Percentiles rank a stretch among this genome's conserved stretches.
phyloP scores from a whole-genome alignment of 1,140 invertebrate genomes.

The Trichomalopsis sarcophagae region DNA sequence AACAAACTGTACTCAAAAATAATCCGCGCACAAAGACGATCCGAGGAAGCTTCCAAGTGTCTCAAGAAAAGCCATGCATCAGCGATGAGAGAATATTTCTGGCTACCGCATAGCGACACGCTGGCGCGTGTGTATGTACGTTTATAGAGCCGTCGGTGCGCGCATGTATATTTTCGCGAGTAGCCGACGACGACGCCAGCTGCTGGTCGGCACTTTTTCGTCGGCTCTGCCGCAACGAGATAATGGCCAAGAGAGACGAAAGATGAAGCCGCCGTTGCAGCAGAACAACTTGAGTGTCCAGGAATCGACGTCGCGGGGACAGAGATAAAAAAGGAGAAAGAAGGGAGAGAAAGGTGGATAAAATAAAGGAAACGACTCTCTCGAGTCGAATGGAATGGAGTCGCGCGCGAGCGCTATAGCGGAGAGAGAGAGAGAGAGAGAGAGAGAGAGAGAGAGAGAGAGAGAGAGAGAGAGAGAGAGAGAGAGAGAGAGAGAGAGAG shows the following conservation, averaged over 20 bases:
- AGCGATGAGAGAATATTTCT: constrained; percentile 25
- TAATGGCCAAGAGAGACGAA: not conserved
- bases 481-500: too few relatives aligned
- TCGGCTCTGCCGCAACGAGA: not conserved
- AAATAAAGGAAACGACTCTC: constrained; percentile 29
- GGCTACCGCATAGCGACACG: not conserved
- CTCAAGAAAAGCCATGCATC: constrained; percentile 15
- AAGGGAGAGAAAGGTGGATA: constrained; percentile 3
- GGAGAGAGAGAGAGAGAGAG: too few relatives aligned
- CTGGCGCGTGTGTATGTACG: not conserved
- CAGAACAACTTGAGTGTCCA: not conserved
- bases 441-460: too few relatives aligned
- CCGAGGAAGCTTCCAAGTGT: not conserved
- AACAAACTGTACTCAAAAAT: not conserved
- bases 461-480: not conserved
- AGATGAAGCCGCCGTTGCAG: not conserved
- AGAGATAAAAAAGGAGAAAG: constrained; percentile 11
- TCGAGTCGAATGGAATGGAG: constrained; percentile 13
- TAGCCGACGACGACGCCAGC: not conserved
- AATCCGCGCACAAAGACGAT: not conserved
- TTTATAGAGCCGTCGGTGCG: not conserved
- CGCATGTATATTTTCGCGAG: not conserved
- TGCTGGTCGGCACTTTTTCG: not conserved
- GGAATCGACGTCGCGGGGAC: constrained; percentile 12
- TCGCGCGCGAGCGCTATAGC: not conserved